Conservation (phyloP, 2,113 vertebrate species). For the Parus major region DNA sequence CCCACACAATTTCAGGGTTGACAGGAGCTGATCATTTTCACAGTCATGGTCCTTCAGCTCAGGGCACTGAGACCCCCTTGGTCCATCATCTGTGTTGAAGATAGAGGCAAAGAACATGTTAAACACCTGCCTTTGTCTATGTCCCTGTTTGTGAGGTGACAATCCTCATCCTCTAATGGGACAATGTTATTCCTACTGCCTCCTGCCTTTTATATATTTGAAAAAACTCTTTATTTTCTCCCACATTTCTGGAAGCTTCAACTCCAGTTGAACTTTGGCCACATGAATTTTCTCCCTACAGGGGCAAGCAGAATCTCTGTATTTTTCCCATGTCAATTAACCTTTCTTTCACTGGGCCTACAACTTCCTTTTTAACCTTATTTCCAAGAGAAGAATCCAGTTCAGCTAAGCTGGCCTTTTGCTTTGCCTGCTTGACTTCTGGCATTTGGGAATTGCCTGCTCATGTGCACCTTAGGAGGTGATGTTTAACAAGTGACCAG, state of each 20-base stretch:
- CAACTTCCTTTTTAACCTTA: background rate
- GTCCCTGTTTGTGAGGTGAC: background rate
- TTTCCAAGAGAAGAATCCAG: background rate
- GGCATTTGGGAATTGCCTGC: background rate
- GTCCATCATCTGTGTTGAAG: background rate
- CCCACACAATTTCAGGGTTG: background rate
- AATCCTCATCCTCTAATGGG: background rate
- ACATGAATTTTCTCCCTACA: accelerated
- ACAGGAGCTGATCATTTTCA: background rate
- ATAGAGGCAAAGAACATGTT: background rate
- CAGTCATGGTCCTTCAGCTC: background rate
- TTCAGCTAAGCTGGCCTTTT: background rate
- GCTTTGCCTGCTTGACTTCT: background rate
- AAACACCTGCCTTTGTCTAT: background rate
- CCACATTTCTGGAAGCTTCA: background rate
- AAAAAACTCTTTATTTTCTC: background rate
- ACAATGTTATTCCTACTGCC: background rate
- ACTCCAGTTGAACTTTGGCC: background rate
- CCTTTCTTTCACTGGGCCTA: background rate
- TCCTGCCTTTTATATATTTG: background rate
- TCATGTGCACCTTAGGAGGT: background rate
- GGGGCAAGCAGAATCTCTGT: background rate
- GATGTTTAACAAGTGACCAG: background rate
- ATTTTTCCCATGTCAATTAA: background rate
- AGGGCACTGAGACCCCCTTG: background rate